Evolutionary conservation across 2,888 invertebrate species (phyloP).

Genomic region (Argyra leucocephala): DNA sequence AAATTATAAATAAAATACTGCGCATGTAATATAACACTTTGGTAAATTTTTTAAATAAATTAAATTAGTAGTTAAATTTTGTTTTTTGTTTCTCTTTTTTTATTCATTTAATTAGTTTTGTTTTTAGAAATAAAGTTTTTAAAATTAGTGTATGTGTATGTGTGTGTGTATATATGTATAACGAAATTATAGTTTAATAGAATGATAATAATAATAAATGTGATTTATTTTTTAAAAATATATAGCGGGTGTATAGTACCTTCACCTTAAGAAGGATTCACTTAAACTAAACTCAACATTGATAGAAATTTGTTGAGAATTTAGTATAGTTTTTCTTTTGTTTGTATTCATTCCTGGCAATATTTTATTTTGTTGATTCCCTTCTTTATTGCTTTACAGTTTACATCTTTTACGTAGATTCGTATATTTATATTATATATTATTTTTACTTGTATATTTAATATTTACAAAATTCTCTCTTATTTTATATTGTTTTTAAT

Average conservation of each 20-base stretch:
- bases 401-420: neutral
- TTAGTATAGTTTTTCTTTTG: neutral
- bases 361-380: neutral
- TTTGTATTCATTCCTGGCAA: conserved; percentile 2
- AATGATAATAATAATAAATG: too few species aligned
- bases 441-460: too few species aligned
- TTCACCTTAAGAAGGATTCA: conserved; percentile 3
- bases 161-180: neutral
- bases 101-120: too few species aligned
- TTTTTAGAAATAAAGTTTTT: too few species aligned
- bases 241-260: conserved; percentile 2
- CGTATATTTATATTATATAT: neutral
- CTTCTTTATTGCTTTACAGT: neutral
- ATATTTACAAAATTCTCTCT: too few species aligned
- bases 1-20: neutral
- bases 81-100: too few species aligned
- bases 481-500: too few species aligned
- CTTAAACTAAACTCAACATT: neutral
- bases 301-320: neutral
- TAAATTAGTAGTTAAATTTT: neutral
- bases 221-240: too few species aligned
- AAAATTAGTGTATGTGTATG: too few species aligned
- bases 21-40: conserved; percentile 2
- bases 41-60: neutral
- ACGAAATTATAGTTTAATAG: too few species aligned